Conservation (phyloP, 2,888 invertebrate species). For the Epiperipatus broadwayi region DNA sequence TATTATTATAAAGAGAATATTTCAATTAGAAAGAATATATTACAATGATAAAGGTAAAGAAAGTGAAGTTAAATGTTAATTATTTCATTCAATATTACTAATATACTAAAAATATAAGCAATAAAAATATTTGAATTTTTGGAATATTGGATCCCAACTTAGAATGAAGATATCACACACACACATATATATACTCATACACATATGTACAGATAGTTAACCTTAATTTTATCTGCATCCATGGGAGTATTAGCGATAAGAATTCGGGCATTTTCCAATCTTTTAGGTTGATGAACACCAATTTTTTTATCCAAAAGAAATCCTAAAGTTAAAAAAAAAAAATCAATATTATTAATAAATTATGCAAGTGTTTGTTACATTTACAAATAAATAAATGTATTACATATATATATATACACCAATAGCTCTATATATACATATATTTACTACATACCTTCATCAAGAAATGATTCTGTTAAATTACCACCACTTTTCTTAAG, state of each 20-base stretch:
- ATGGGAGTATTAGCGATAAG: constrained; percentile 97
- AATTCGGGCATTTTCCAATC: constrained; percentile 83
- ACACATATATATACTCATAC: constrained; percentile 4
- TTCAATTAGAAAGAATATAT: no score
- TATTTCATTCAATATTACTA: no score
- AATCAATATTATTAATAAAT: constrained; percentile 8
- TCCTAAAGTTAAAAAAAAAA: constrained; percentile 27
- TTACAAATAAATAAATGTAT: not conserved
- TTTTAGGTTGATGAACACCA: constrained; percentile 91
- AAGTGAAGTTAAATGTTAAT: no score
- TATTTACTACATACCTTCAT: constrained; percentile 35
- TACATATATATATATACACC: not conserved
- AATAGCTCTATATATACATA: not conserved
- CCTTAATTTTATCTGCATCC: constrained; percentile 98
- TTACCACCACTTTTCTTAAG: constrained; percentile 90
- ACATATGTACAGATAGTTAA: constrained; percentile 16
- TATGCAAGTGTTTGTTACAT: not conserved
- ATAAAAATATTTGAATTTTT: no score
- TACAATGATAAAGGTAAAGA: no score
- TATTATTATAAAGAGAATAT: no score
- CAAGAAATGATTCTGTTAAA: constrained; percentile 83
- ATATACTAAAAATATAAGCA: not conserved
- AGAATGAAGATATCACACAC: constrained; percentile 8
- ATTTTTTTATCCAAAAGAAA: constrained; percentile 90
- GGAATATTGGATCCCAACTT: no score